phyloP scores from a whole-genome alignment of 2,797 vertebrate species.

The Uromys caudimaculatus region DNA sequence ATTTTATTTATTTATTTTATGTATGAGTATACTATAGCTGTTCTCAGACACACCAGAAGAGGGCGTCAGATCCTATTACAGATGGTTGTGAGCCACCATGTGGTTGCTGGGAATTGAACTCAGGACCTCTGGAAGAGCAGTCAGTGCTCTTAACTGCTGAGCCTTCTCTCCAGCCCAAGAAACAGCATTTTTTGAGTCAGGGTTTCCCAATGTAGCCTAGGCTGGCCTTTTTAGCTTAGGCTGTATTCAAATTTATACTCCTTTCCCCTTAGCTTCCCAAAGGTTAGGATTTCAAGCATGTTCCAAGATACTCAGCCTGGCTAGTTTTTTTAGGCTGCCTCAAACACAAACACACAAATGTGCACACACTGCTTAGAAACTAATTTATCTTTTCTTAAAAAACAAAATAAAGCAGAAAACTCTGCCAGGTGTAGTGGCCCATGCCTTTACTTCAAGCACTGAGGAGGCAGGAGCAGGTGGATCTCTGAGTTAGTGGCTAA shows the following conservation, averaged over 20 bases:
- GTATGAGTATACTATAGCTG: too few relatives aligned
- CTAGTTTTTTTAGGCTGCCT: slow-evolving; percentile 5
- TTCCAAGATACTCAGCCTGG: neutral
- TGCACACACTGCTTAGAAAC: neutral
- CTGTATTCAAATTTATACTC: neutral
- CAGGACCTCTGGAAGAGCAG: too few relatives aligned
- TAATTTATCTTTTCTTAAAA: slow-evolving; percentile 26
- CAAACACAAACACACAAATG: neutral
- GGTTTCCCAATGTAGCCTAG: neutral
- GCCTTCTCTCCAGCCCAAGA: too few relatives aligned
- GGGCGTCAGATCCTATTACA: too few relatives aligned
- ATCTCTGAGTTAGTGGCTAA: neutral
- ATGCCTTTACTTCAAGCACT: neutral
- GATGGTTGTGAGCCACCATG: too few relatives aligned
- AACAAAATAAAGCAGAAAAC: neutral
- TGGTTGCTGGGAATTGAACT: too few relatives aligned
- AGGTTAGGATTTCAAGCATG: neutral
- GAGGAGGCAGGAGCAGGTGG: neutral
- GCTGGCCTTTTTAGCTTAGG: neutral
- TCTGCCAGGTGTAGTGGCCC: neutral
- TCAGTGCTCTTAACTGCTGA: too few relatives aligned
- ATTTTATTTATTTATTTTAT: too few relatives aligned
- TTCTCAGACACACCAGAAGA: too few relatives aligned
- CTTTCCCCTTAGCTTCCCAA: neutral
- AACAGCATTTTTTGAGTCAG: neutral